Conservation (phyloP, 2,797 vertebrate species). For the Myotis planiceps region DNA sequence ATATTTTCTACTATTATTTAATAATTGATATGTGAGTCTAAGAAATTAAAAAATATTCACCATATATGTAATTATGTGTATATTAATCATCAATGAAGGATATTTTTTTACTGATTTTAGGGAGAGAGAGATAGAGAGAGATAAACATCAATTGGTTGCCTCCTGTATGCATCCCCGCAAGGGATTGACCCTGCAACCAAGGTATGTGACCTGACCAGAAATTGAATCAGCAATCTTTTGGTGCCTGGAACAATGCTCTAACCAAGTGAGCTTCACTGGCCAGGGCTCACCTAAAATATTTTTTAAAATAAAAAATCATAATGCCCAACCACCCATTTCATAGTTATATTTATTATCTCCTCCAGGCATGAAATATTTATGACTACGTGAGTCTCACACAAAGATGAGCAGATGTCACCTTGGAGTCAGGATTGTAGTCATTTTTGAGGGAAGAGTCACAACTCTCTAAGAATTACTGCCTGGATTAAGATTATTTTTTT, state of each 20-base stretch:
- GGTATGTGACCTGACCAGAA: neutral
- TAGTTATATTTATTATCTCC: neutral
- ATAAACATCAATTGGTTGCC: neutral
- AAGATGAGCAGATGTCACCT: neutral
- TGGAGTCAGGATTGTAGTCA: neutral
- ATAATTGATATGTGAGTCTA: neutral
- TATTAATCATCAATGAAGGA: neutral
- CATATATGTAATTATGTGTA: neutral
- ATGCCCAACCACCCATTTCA: neutral
- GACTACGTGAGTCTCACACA: neutral
- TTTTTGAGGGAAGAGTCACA: neutral
- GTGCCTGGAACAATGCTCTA: neutral
- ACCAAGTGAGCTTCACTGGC: neutral
- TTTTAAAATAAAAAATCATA: neutral
- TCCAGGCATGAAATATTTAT: neutral
- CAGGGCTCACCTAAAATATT: neutral
- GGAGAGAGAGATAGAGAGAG: neutral
- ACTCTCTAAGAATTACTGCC: neutral
- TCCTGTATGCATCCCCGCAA: neutral
- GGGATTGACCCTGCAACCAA: neutral
- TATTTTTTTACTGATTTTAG: neutral
- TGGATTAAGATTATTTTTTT: neutral
- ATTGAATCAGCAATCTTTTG: neutral
- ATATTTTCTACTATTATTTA: neutral
- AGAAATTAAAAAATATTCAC: neutral